Base-by-base conservation (phyloP, 2,888 invertebrate genomes). In the Liopterus haemorrhoidalis region DNA sequence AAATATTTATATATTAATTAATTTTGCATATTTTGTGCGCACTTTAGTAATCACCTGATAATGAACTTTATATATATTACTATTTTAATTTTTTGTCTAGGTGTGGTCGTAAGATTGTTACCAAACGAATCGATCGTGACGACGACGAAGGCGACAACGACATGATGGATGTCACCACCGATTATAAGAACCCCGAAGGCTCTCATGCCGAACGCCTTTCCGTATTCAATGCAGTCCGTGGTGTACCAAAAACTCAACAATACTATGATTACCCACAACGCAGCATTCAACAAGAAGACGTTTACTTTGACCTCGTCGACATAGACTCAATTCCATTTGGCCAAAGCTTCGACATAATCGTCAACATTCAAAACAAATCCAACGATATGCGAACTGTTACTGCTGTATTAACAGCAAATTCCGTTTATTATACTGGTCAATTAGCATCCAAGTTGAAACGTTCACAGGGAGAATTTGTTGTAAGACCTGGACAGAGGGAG, bases 341-440 rank as follows among this genome's bases (percentile, higher is more conserved):
- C 1, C 75, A 81, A 56, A 75, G 75, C 22, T 81, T 82, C 59
- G 76, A 76, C 56, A 78, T 82, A 44, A 75, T 75, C 19, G 78
- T 82, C 61, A 76, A 78, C 57, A 76, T 81, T 53, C 73, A 77
- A 36, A 64, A 63, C 47, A 57, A 56, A 57, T 78, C 81, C 0
- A 71, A 73, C 14, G 75, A 79, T 61, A 70, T 70, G 35, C 74
- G 84, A 33, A 79, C 76, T 4, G 73, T 85, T 33, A 75, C 73
- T 58, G 76, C 79, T 28, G 73, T 76, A 18, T 58, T 84, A 50
- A 75, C 78, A 1, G 78, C 81, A 4, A 74, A 73, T 19, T 76
- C 81, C n/a, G 74, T 81, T 57, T 79, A 75, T 57, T 82, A 83
- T 63, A 83, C 81, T 19, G 84, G 85, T 24, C 75, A 79, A 22